These are phyloP conservation scores for Ditula angustiorana DNA, from an alignment of 2,888 invertebrate genomes.

Conservation along the genomic window DNA sequence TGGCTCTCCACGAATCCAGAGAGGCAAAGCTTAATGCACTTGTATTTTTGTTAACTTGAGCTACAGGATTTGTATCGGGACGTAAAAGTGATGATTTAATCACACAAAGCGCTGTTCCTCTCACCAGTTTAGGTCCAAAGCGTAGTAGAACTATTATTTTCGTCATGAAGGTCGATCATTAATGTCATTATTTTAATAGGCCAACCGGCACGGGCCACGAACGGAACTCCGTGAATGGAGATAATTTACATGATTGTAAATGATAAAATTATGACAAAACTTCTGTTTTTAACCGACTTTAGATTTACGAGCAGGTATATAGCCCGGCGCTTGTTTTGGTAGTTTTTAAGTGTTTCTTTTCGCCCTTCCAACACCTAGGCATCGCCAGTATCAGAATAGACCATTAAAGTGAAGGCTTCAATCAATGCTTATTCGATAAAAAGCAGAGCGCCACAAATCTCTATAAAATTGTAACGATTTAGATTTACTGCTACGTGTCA, in stretches of 20 bases:
- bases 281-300: not conserved
- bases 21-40: too few relatives aligned
- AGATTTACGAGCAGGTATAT: not conserved
- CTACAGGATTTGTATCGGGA: too few relatives aligned
- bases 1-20: too few relatives aligned
- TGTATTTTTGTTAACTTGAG: too few relatives aligned
- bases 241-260: constrained; percentile 7
- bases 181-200: constrained; percentile 67
- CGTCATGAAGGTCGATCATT: constrained; percentile 61
- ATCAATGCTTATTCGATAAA: too few relatives aligned
- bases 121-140: not conserved
- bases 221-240: constrained; percentile 16
- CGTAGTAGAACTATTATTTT: constrained; percentile 46
- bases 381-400: too few relatives aligned
- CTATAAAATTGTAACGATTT: too few relatives aligned
- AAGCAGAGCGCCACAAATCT: too few relatives aligned
- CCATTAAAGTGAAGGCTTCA: too few relatives aligned
- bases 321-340: not conserved
- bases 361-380: not conserved
- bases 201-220: constrained; percentile 20
- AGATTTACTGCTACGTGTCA: too few relatives aligned
- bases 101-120: too few relatives aligned
- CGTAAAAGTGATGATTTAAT: too few relatives aligned
- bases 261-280: not conserved
- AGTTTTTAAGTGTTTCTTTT: not conserved